A percentile compares a stretch with the other conserved stretches of the same genome.
phyloP scores from a whole-genome alignment of 2,888 invertebrate genomes.

The Asteroscopus sphinx region DNA sequence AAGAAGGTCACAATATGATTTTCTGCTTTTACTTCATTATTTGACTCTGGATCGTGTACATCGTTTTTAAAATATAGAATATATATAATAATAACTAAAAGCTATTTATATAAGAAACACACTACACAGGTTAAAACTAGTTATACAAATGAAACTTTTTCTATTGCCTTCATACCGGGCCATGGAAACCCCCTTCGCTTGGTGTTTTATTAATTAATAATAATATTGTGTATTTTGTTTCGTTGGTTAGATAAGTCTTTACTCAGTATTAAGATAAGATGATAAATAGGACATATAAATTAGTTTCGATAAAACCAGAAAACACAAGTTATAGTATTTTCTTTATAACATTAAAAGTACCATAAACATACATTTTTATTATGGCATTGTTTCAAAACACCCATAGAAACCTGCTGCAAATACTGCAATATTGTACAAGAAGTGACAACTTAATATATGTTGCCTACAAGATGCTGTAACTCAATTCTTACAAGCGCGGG shows the following conservation, averaged over 20 bases:
- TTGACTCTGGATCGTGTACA: neutral
- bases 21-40: neutral
- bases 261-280: too few relatives aligned
- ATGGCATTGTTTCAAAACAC: conserved; percentile 27
- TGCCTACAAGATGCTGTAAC: conserved; percentile 26
- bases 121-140: conserved; percentile 33
- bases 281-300: neutral
- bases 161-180: conserved; percentile 15
- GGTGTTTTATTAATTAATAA: conserved; percentile 6
- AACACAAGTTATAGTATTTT: too few relatives aligned
- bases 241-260: neutral
- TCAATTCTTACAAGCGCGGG: conserved; percentile 38
- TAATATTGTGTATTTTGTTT: neutral
- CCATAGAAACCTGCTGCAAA: conserved; percentile 15
- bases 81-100: conserved; percentile 13
- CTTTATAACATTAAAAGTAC: too few relatives aligned
- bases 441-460: conserved; percentile 46
- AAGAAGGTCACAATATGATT: neutral
- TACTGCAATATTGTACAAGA: conserved; percentile 32
- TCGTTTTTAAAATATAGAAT: conserved; percentile 9
- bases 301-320: too few relatives aligned
- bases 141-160: conserved; percentile 40
- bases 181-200: conserved; percentile 32
- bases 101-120: neutral
- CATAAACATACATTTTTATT: too few relatives aligned